phyloP scores from a whole-genome alignment of 37 sponge, comb jelly and placozoan species.

The Theonella swinhoei region DNA sequence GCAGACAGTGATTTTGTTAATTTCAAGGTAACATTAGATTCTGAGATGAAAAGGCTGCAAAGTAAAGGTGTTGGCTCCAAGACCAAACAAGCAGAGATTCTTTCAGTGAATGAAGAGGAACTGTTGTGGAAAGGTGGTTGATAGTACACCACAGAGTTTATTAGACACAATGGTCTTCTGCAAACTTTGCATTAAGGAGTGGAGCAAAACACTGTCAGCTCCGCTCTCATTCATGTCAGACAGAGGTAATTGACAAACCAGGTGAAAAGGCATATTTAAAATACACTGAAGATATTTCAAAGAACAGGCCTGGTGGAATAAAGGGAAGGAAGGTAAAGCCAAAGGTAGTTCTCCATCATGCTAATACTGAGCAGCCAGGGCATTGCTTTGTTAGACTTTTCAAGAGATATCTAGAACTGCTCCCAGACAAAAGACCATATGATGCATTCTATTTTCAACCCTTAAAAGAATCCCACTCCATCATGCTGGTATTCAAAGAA shows the following conservation, averaged over 20 bases:
- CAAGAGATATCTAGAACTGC: background rate
- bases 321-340: conserved; percentile 26
- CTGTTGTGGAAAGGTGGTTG: conserved; percentile 28
- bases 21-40: conserved; percentile 21
- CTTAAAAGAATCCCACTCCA: background rate
- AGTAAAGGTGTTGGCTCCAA: conserved; percentile 8
- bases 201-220: conserved; percentile 45
- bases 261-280: conserved; percentile 20
- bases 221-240: conserved; percentile 25
- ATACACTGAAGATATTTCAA: conserved; percentile 38
- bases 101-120: conserved; percentile 26
- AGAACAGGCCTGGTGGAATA: conserved; percentile 49
- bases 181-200: conserved; percentile 50
- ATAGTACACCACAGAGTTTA: conserved; percentile 11
- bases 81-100: conserved; percentile 20
- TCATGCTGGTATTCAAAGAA: background rate
- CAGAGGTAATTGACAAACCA: conserved; percentile 18
- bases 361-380: conserved; percentile 11
- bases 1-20: conserved; percentile 27
- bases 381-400: conserved; percentile 10
- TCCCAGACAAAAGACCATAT: background rate
- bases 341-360: conserved; percentile 21
- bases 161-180: conserved; percentile 33
- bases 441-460: conserved; percentile 10
- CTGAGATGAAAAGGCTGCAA: conserved; percentile 53